These are phyloP conservation scores for Varanus salvator DNA, from an alignment of 2,113 vertebrate species.

Conservation along the genomic window DNA sequence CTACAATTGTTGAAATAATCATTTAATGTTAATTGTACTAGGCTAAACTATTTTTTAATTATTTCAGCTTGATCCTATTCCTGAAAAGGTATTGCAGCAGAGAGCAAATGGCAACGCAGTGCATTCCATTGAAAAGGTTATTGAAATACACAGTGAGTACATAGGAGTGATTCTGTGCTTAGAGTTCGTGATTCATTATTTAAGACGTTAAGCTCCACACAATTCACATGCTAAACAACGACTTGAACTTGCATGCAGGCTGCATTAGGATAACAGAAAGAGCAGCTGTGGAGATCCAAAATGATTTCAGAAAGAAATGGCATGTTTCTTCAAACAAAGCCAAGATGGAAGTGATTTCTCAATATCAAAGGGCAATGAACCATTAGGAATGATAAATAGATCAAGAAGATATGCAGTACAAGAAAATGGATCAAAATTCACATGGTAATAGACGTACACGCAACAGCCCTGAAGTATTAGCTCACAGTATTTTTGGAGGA, in stretches of 20 bases:
- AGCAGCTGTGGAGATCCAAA: not conserved
- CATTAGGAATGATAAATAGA: not conserved
- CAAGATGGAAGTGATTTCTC: not conserved
- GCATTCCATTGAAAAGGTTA: slow-evolving; percentile 94
- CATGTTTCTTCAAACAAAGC: not conserved
- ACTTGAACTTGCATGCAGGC: not conserved
- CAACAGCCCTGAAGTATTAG: not conserved
- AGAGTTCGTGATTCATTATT: not conserved
- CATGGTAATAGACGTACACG: not conserved
- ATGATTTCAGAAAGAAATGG: not conserved
- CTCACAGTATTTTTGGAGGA: not conserved
- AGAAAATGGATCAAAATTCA: not conserved
- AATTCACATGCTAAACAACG: not conserved
- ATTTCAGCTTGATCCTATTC: slow-evolving; percentile 85
- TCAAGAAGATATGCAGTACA: not conserved
- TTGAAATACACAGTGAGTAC: slow-evolving; percentile 92
- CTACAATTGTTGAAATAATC: not conserved
- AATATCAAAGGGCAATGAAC: not conserved
- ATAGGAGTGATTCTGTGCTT: fast-evolving
- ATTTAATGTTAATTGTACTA: not conserved
- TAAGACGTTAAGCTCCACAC: not conserved
- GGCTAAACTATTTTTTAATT: not conserved
- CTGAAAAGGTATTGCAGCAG: slow-evolving; percentile 90
- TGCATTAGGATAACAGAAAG: not conserved
- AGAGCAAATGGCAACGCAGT: slow-evolving; percentile 90